Conservation (phyloP, 2,113 vertebrate species). For the Fregetta grallaria region DNA sequence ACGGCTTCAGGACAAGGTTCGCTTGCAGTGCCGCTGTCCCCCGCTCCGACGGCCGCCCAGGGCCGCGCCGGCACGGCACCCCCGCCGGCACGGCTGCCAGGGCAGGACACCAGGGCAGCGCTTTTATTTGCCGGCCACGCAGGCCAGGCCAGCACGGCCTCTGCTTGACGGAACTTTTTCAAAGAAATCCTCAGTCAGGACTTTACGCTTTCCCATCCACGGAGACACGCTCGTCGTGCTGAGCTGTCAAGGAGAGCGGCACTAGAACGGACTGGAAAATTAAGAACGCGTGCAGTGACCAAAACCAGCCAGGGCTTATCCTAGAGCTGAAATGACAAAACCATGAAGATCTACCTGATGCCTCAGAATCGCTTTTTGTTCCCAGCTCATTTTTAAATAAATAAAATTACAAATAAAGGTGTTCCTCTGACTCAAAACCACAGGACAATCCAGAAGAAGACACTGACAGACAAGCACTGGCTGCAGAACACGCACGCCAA, state of each 20-base stretch:
- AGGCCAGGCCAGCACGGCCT: neutral
- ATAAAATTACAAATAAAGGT: neutral
- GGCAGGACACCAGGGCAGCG: fast-evolving
- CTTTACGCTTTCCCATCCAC: neutral
- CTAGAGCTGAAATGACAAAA: neutral
- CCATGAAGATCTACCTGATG: neutral
- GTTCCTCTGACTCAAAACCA: neutral
- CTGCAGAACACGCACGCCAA: fast-evolving
- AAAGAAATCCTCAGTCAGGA: neutral
- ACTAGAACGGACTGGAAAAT: neutral
- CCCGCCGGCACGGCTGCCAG: neutral
- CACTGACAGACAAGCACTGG: too few relatives aligned
- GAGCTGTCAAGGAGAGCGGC: neutral
- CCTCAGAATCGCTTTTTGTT: neutral
- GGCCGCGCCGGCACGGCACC: neutral
- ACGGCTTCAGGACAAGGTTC: neutral
- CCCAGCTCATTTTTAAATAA: neutral
- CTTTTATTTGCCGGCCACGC: neutral
- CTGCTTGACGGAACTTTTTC: neutral
- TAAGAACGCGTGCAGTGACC: neutral
- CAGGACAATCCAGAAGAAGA: neutral
- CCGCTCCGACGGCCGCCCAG: neutral
- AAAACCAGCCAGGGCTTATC: neutral
- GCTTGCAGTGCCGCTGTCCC: neutral
- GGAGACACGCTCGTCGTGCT: fast-evolving